Evolutionary conservation across 2,888 invertebrate genomes (phyloP), one percentile per base, ranked within the genome.

Genomic region (Protophormia terraenovae): DNA sequence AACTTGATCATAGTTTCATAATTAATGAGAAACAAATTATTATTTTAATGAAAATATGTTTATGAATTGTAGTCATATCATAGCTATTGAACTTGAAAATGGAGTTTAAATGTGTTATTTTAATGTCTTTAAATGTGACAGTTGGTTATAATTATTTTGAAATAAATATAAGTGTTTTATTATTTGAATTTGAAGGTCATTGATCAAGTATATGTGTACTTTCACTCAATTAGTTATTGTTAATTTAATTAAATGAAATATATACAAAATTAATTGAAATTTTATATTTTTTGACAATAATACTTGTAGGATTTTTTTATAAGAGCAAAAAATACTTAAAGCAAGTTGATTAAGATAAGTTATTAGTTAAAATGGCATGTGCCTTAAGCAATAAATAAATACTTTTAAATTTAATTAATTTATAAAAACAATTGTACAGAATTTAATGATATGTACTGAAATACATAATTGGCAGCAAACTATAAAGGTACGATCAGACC

Each of bases 21-120:
- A 75, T 76, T 69, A 62, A 69, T 16, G 16, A 80, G 24, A 60
- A 19, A 19, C 10, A 32, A 60, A 60, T 60, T 35, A 32, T 16
- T 32, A 71, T 14, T 29, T 6, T 22, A 35, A 16, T 35, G 19
- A 41, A 41, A 38, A 64, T 22, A 24, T 41, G 12, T 24, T n/a
- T 27, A 16, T 24, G 35, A 53, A 38, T 55, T 64, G 10, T 38
- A 16, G 24, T 27, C 27, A 72, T 67, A 47, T 69, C 58, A 41
- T 58, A 75, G 35, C 53, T 66, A 53, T 76, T 76, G 76, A 76
- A 76, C 76, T 76, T 76, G 76, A 76, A 55, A 41, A 27, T 64
- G n/a, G 24, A 35, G 12, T 38, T n/a, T 35, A 7, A 27, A 45
- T 24, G 29, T 55, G 32, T 45, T 62, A 19, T 7, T 53, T 24